Evolutionary conservation across 2,888 invertebrate genomes (phyloP).

Genomic region (Cloeon dipterum): DNA sequence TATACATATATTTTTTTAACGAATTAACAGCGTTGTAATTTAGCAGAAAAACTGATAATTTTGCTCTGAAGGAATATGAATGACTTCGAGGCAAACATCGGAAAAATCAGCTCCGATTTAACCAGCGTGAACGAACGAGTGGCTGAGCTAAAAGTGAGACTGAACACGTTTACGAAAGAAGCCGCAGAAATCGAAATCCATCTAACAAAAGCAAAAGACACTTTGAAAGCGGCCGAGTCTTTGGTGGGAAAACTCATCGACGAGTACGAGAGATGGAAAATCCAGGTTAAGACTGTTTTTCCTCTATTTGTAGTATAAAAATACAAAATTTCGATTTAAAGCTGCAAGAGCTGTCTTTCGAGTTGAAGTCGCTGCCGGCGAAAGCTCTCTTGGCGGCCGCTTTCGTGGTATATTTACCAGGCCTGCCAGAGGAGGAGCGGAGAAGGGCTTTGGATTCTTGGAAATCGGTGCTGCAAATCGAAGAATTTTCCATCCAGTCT

Average conservation of each 20-base stretch:
- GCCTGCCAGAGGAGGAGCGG: conserved; percentile 43
- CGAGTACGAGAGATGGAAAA: conserved; percentile 75
- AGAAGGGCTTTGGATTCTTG: conserved; percentile 22
- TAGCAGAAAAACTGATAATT: too few species aligned
- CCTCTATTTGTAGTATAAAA: neutral
- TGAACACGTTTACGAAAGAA: conserved; percentile 76
- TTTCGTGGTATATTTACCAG: conserved; percentile 51
- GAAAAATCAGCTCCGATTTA: conserved; percentile 48
- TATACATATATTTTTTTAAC: too few species aligned
- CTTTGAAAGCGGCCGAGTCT: conserved; percentile 52
- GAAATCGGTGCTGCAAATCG: conserved; percentile 16
- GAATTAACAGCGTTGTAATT: too few species aligned
- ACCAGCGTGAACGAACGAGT: conserved; percentile 63
- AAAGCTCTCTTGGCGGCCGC: conserved; percentile 50
- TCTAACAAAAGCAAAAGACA: conserved; percentile 50
- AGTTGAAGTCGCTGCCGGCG: conserved; percentile 35
- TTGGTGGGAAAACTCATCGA: conserved; percentile 69
- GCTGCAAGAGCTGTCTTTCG: conserved; percentile 33
- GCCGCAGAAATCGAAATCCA: conserved; percentile 79
- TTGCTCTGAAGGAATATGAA: conserved; percentile 36
- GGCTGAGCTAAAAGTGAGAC: conserved; percentile 45
- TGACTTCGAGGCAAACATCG: conserved; percentile 63
- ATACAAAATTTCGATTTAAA: conserved; percentile 15
- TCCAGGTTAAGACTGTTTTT: conserved; percentile 27
- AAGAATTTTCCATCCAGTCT: conserved; percentile 25